Evolutionary conservation across 2,888 invertebrate species (phyloP).

Genomic region (Achlya flavicornis): DNA sequence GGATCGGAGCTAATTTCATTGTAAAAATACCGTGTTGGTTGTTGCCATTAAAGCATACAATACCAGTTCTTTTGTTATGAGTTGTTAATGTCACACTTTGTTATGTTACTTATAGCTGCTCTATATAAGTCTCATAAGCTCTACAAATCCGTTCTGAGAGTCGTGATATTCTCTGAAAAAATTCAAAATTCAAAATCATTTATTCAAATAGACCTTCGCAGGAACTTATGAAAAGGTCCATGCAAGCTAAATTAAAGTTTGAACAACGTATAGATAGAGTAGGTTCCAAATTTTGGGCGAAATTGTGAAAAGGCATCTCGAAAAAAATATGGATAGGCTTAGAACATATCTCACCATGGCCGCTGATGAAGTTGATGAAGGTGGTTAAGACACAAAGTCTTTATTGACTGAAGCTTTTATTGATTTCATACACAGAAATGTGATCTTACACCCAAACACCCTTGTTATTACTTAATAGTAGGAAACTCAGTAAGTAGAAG

Average conservation of each 20-base stretch:
- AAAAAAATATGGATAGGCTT: no score
- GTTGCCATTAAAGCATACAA: neutral
- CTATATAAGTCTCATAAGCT: neutral
- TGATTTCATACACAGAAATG: no score
- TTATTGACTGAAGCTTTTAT: neutral
- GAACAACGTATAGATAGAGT: no score
- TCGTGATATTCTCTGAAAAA: neutral
- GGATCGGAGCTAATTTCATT: neutral
- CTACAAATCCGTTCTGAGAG: neutral
- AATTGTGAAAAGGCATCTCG: no score
- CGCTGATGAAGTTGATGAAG: no score
- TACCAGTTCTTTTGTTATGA: slow-evolving; percentile 5
- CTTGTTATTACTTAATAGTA: neutral
- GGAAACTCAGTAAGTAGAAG: neutral
- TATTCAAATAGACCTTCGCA: no score
- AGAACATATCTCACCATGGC: no score
- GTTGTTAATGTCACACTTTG: slow-evolving; percentile 3
- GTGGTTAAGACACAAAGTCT: neutral
- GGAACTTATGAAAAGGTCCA: no score
- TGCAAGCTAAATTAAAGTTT: no score
- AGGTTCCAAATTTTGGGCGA: no score
- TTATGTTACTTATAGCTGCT: neutral
- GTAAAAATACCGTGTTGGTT: slow-evolving; percentile 1
- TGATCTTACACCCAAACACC: no score
- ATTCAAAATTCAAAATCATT: neutral